phyloP scores from a whole-genome alignment of 2,113 vertebrate species.

The Leucoraja erinaceus region DNA sequence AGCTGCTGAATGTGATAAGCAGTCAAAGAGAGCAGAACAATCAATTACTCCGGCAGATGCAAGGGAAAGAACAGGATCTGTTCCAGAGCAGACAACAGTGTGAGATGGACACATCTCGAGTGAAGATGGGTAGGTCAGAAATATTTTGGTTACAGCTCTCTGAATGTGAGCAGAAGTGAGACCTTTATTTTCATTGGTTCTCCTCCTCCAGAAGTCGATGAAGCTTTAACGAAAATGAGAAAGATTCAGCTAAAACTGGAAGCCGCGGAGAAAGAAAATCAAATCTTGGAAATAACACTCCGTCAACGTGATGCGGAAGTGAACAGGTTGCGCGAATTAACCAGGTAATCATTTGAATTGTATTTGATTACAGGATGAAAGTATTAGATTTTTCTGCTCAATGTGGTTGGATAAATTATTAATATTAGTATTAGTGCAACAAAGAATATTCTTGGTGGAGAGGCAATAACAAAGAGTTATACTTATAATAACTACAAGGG shows the following conservation, averaged over 20 bases:
- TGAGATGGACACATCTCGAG: constrained; percentile 55
- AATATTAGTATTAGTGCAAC: neutral
- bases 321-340: constrained; percentile 60
- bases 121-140: constrained; percentile 63
- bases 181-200: constrained; percentile 42
- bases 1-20: constrained; percentile 60
- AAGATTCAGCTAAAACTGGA: constrained; percentile 62
- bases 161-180: neutral
- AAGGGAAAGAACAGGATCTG: constrained; percentile 62
- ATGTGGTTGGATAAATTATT: neutral
- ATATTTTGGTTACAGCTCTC: neutral
- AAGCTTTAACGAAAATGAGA: constrained; percentile 59
- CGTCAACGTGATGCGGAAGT: constrained; percentile 72
- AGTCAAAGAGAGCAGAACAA: constrained; percentile 62
- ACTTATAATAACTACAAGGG: neutral
- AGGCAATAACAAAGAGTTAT: neutral
- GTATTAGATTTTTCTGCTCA: no score
- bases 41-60: constrained; percentile 50
- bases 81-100: constrained; percentile 59
- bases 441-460: neutral
- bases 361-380: no score
- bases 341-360: constrained; percentile 55
- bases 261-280: constrained; percentile 65
- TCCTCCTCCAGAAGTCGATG: constrained; percentile 55
- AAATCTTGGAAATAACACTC: constrained; percentile 61